Evolutionary conservation across 1,140 invertebrate genomes (phyloP), one percentile per base, ranked within the genome.

Genomic region (Heliothis subflexa): DNA sequence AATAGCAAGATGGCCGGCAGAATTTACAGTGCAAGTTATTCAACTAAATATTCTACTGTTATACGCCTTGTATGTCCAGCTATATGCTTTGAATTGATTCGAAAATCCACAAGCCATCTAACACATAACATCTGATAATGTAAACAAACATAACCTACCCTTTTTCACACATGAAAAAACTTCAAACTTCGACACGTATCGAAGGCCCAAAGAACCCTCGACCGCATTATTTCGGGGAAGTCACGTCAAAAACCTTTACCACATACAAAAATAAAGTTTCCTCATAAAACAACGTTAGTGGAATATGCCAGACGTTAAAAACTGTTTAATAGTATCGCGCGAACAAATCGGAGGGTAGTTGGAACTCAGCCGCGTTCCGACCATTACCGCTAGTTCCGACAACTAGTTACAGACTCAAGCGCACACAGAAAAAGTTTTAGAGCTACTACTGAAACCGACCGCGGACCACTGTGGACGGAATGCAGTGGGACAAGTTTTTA

Each of bases 331-430:
- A 68, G 74, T 68, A 68, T 66, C 61, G 50, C n/a, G 68, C 50
- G 74, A 77, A 77, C 74, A 57, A 77, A 77, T 77, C 74, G 74
- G 50, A 61, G 33, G 74, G 21, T 49, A 68, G 74, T 77, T 77
- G 52, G 74, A 77, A 68, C 62, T 68, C 61, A 52, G 49, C 49
- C 59, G 59, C 73, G 73, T 59, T 74, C 74, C 68, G 61, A 68
- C 62, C 74, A 77, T 77, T 77, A 77, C 61, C 74, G 33, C 62
- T 57, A 77, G 74, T 77, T 77, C 50, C 62, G 74, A 77, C 74
- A 77, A 77, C 74, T 77, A 62, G 74, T 77, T 77, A 77, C 62
- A 57, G 74, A 47, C 74, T 77, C 74, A 68, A 54, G 74, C 70
- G 70, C 70, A 72, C 70, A 18, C 61, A 54, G 49, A 76, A 76